These are phyloP conservation scores for Neoniphon sammara DNA, from an alignment of 2,797 vertebrate species.

Conservation along the genomic window DNA sequence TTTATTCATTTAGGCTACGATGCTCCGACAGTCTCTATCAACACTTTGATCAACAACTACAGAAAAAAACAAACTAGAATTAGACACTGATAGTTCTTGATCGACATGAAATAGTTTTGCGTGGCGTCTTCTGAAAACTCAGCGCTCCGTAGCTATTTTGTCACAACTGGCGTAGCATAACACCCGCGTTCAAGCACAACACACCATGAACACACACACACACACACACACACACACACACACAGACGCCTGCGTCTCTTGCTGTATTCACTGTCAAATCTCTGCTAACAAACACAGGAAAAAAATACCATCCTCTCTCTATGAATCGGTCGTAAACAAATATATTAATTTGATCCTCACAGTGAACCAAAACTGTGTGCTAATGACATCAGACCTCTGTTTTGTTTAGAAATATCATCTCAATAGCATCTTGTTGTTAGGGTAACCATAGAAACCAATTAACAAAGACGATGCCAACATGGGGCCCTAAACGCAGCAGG, in stretches of 20 bases:
- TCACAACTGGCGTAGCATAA: background rate
- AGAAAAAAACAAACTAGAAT: background rate
- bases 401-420: too few species aligned
- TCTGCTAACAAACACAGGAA: too few species aligned
- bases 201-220: constrained; percentile 48
- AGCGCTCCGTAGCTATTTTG: constrained; percentile 24
- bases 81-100: background rate
- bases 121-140: background rate
- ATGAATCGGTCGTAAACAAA: constrained; percentile 47
- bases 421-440: too few species aligned
- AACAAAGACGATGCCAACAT: background rate
- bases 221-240: too few species aligned
- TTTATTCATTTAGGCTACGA: constrained; percentile 23
- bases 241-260: constrained; percentile 79
- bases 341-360: constrained; percentile 40
- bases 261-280: background rate
- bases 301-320: background rate
- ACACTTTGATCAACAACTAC: constrained; percentile 19
- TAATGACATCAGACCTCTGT: background rate
- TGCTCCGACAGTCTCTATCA: constrained; percentile 21
- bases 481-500: too few species aligned
- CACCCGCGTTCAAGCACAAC: constrained; percentile 14
- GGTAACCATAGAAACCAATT: background rate
- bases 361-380: background rate
- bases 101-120: too few species aligned